Conservation (phyloP, 53 echinoderm and acorn worm genomes). For the Zoroaster sp. region DNA sequence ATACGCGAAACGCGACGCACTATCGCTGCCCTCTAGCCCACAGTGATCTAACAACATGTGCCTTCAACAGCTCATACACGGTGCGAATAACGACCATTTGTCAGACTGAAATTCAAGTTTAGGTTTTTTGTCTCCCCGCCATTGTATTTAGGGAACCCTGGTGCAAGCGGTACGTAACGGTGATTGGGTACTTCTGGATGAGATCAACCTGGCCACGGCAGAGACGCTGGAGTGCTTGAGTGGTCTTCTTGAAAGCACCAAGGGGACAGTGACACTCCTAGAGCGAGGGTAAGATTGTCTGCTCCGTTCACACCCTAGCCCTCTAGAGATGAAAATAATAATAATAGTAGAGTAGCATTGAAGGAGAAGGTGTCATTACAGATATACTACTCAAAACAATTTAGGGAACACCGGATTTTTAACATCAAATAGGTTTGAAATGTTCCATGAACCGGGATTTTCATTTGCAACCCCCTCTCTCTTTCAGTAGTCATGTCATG, state of each 20-base stretch:
- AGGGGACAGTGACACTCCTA: constrained; percentile 85
- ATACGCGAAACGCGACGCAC: too few relatives aligned
- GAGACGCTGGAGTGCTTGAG: constrained; percentile 98
- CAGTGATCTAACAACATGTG: not conserved
- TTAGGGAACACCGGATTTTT: too few relatives aligned
- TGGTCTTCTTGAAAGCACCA: constrained; percentile 86
- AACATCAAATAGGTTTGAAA: too few relatives aligned
- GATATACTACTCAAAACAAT: too few relatives aligned
- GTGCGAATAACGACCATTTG: not conserved
- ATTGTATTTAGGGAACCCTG: constrained; percentile 76
- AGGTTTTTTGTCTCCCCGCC: not conserved
- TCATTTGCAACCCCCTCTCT: too few relatives aligned
- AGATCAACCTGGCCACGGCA: constrained; percentile 95
- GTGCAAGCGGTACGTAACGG: constrained; percentile 85
- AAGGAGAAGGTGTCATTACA: too few relatives aligned
- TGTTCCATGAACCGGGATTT: too few relatives aligned
- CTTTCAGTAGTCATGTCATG: too few relatives aligned
- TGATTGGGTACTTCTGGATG: constrained; percentile 92
- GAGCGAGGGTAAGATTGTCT: constrained; percentile 82
- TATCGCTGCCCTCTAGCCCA: not conserved
- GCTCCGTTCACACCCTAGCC: not conserved
- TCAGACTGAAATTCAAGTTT: not conserved
- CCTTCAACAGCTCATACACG: not conserved
- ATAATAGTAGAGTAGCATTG: too few relatives aligned
- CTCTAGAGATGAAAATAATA: too few relatives aligned